Conservation (phyloP, 2,888 invertebrate species). For the Calliphora vomitoria region DNA sequence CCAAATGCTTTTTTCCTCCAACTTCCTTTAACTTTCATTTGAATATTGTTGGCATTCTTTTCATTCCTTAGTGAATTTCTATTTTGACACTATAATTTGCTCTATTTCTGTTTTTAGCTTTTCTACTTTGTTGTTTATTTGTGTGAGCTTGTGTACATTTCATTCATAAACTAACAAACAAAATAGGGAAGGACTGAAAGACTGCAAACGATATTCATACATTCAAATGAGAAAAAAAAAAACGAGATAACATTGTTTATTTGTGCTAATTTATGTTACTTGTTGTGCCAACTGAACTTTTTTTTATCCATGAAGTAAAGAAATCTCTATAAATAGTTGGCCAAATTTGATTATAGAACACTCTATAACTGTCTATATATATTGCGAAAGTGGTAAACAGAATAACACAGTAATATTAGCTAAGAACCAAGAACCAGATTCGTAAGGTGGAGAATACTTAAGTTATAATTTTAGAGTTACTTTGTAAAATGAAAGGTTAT, state of each 20-base stretch:
- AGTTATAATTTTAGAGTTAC: too few species aligned
- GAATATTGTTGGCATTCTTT: constrained; percentile 23
- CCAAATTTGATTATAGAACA: background rate
- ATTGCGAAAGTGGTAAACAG: too few species aligned
- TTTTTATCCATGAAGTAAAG: background rate
- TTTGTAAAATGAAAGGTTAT: too few species aligned
- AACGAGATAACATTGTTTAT: constrained; percentile 56
- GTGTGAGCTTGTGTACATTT: background rate
- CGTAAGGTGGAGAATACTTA: too few species aligned
- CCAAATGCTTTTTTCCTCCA: background rate
- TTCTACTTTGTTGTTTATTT: background rate
- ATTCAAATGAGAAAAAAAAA: constrained; percentile 6
- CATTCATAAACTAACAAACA: constrained; percentile 31
- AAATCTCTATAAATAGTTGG: background rate
- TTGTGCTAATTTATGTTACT: constrained; percentile 56
- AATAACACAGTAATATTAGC: too few species aligned
- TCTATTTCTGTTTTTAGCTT: background rate
- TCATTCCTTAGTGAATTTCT: constrained; percentile 31
- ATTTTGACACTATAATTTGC: constrained; percentile 48
- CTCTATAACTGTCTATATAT: background rate
- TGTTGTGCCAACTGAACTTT: constrained; percentile 52
- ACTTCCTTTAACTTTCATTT: constrained; percentile 25
- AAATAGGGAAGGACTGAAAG: background rate
- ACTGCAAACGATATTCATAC: background rate
- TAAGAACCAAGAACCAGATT: too few species aligned